Conservation (phyloP, 2,888 invertebrate genomes). For the Drosophila nigricruria region DNA sequence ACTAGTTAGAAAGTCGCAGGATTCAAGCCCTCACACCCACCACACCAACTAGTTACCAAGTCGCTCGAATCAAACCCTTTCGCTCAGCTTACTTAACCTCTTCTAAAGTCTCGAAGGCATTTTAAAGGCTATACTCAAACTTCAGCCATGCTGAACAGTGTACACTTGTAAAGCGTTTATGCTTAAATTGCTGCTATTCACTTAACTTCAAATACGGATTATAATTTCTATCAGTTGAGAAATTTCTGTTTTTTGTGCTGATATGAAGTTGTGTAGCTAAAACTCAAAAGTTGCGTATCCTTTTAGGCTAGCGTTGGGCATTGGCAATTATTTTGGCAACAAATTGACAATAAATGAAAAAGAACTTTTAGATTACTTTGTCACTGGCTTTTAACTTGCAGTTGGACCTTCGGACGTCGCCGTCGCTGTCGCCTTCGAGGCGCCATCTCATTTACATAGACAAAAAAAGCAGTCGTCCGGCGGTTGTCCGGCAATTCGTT, state of each 20-base stretch:
- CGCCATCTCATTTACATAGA: conserved; percentile 65
- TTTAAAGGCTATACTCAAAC: too few species aligned
- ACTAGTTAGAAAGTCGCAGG: neutral
- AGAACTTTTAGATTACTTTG: conserved; percentile 68
- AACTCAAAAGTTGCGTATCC: conserved; percentile 6
- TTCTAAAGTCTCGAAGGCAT: neutral
- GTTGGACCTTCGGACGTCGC: conserved; percentile 20
- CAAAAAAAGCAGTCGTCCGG: conserved; percentile 40
- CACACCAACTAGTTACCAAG: too few species aligned
- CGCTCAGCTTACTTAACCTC: neutral
- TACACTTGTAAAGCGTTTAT: neutral
- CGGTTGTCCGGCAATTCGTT: conserved; percentile 22
- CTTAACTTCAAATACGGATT: neutral
- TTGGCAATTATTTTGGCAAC: conserved; percentile 65
- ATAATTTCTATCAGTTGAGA: neutral
- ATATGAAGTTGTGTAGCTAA: neutral
- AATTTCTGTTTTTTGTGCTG: neutral
- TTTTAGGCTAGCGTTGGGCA: conserved; percentile 30
- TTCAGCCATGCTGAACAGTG: neutral
- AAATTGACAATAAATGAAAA: conserved; percentile 69
- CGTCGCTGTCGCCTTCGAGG: conserved; percentile 23
- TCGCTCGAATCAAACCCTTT: too few species aligned
- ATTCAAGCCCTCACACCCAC: too few species aligned
- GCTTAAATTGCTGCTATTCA: conserved; percentile 1
- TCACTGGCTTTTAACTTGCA: conserved; percentile 9